phyloP scores from a whole-genome alignment of 2,797 vertebrate species.

The Muscicapa comitata region DNA sequence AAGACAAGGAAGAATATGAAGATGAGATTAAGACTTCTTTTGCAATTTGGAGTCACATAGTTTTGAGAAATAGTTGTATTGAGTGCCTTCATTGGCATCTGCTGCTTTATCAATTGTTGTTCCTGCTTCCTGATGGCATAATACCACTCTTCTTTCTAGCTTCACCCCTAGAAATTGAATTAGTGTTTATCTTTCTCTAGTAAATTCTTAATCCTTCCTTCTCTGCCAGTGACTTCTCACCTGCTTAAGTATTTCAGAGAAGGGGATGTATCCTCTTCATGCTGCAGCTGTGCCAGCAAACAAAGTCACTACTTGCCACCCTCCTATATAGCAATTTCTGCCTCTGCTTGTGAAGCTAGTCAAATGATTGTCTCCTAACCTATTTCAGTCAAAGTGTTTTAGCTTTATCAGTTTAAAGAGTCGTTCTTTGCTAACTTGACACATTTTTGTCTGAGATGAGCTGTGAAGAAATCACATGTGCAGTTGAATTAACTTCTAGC shows the following conservation, averaged over 20 bases:
- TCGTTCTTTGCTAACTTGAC: background rate
- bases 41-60: background rate
- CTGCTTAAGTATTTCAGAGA: background rate
- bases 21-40: background rate
- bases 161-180: background rate
- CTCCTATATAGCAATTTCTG: background rate
- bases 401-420: conserved; percentile 18
- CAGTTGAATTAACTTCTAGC: background rate
- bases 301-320: background rate
- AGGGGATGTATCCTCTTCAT: background rate
- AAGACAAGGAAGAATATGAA: background rate
- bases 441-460: background rate
- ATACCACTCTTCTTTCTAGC: background rate
- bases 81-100: background rate
- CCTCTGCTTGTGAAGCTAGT: background rate
- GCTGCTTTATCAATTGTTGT: background rate
- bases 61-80: background rate
- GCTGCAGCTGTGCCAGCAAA: background rate
- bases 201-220: background rate
- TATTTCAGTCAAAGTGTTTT: conserved; percentile 37
- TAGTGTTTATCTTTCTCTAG: background rate
- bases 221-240: background rate
- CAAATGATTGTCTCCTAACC: background rate
- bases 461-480: background rate
- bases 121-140: background rate